Conservation (phyloP, 2,797 vertebrate genomes). For the Eospalax fontanierii region DNA sequence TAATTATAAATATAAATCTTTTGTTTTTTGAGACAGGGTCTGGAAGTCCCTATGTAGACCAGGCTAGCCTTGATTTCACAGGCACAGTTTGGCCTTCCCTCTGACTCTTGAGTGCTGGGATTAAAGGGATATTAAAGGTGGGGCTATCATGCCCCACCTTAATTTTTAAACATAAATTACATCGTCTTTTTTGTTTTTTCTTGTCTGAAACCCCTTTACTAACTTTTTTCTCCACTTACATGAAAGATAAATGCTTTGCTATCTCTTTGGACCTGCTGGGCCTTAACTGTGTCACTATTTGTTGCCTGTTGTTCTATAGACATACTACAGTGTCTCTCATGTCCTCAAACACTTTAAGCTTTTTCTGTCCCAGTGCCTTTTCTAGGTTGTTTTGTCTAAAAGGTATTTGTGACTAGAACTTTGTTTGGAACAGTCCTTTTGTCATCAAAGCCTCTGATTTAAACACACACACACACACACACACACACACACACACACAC, state of each 20-base stretch:
- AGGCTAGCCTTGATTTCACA: too few species aligned
- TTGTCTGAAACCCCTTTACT: conserved; percentile 32
- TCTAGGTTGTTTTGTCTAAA: not conserved
- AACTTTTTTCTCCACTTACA: not conserved
- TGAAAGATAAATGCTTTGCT: not conserved
- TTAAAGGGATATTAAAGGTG: too few species aligned
- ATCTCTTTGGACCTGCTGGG: not conserved
- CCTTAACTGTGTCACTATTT: not conserved
- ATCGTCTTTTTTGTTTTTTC: not conserved
- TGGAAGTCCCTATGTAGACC: too few species aligned
- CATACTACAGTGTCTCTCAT: not conserved
- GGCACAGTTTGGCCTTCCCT: too few species aligned
- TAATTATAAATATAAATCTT: too few species aligned
- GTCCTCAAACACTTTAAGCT: not conserved
- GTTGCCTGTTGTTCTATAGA: not conserved
- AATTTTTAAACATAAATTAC: too few species aligned
- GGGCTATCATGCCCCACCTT: too few species aligned
- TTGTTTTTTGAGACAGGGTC: too few species aligned
- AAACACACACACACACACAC: not conserved
- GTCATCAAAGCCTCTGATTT: conserved; percentile 22
- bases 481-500: not conserved
- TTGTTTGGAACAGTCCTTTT: not conserved
- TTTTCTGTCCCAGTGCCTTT: not conserved
- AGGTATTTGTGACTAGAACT: not conserved
- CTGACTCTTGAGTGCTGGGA: too few species aligned